Conservation (phyloP, 2,797 vertebrate genomes). For the Streptopelia turtur region DNA sequence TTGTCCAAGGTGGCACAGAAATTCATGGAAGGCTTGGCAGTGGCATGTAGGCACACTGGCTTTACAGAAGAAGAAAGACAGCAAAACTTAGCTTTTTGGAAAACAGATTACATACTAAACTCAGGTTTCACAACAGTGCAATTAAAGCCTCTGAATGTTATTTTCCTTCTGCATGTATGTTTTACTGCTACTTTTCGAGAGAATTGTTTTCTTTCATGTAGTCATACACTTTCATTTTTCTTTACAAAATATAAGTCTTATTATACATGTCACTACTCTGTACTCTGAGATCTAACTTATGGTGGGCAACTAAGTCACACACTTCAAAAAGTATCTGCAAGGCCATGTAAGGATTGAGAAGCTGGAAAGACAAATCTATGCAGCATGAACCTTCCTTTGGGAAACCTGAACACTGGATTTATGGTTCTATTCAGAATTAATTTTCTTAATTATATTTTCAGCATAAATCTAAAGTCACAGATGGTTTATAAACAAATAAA, state of each 20-base stretch:
- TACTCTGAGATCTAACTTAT: not conserved
- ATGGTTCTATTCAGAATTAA: not conserved
- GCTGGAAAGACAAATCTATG: not conserved
- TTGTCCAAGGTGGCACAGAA: not conserved
- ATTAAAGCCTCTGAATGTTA: not conserved
- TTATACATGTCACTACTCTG: fast-evolving
- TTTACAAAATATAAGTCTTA: not conserved
- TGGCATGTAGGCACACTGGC: too few relatives aligned
- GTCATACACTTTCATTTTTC: not conserved
- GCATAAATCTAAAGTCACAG: not conserved
- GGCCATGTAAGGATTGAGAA: not conserved
- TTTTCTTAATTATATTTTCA: not conserved
- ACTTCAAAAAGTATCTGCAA: not conserved
- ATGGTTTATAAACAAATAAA: not conserved
- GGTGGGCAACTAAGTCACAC: not conserved
- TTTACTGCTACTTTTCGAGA: not conserved
- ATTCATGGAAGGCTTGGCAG: not conserved
- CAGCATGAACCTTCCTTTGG: not conserved
- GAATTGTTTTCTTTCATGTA: not conserved
- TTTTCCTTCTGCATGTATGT: not conserved
- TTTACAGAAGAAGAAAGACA: not conserved
- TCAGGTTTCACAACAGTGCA: not conserved
- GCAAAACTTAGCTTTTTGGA: not conserved
- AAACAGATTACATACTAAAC: not conserved
- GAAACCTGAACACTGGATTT: not conserved